phyloP scores from a whole-genome alignment of 2,113 vertebrate genomes.

The Bagarius yarrelli region DNA sequence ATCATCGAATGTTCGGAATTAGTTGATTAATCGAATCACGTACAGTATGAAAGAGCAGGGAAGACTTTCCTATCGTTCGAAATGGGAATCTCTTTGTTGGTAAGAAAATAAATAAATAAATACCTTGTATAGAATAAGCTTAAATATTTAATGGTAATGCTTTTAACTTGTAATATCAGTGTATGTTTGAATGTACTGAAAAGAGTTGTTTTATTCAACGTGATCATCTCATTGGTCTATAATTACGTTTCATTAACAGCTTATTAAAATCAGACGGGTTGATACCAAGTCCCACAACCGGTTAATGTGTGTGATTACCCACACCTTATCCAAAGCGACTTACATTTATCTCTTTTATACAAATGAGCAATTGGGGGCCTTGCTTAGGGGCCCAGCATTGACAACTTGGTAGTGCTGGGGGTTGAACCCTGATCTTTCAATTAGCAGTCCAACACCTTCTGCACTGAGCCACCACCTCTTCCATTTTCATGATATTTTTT shows the following conservation, averaged over 20 bases:
- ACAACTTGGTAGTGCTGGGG: too few relatives aligned
- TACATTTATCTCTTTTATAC: too few relatives aligned
- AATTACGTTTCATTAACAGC: constrained; percentile 28
- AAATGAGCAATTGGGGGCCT: too few relatives aligned
- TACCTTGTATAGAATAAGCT: neutral
- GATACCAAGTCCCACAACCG: constrained; percentile 5
- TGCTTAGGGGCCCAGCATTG: too few relatives aligned
- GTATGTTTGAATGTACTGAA: constrained; percentile 35
- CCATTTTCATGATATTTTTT: neutral
- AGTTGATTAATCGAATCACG: neutral
- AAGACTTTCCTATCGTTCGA: neutral
- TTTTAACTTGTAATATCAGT: constrained; percentile 29
- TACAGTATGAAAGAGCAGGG: neutral
- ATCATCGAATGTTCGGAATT: neutral
- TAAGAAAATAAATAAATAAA: neutral
- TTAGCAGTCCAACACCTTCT: too few relatives aligned
- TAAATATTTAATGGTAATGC: constrained; percentile 16
- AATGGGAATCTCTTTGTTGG: neutral
- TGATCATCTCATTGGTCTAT: constrained; percentile 10
- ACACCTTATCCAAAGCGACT: too few relatives aligned
- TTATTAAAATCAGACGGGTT: constrained; percentile 17
- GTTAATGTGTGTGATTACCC: constrained; percentile 8
- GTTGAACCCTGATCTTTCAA: too few relatives aligned
- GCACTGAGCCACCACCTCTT: too few relatives aligned
- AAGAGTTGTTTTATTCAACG: neutral